Base-by-base conservation (phyloP, 2,888 invertebrate genomes). In the Villa cingulata region DNA sequence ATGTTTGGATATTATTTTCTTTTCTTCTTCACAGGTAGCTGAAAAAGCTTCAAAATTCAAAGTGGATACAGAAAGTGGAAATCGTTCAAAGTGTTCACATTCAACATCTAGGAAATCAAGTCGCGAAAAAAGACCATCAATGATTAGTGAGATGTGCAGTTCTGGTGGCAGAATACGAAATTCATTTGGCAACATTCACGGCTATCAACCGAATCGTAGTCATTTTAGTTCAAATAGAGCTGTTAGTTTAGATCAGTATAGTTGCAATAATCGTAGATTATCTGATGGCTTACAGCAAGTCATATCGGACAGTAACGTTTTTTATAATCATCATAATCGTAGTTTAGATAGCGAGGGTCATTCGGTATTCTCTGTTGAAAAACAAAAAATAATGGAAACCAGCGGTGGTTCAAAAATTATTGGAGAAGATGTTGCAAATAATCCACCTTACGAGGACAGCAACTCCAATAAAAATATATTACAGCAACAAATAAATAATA, bases 11-110 rank as follows among this genome's bases (percentile, higher is more conserved):
- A n/a, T n/a, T n/a, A 27, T 9, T 32, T 32, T 12, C 12, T 32
- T 32, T 32, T 38, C 37, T 52, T 41, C 23, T 44, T 15, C 12
- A n/a, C 50, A 74, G 59, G 73, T 75, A 29, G 74, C 82, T 51
- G 84, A 84, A 62, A 81, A 81, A 61, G 76, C 83, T 2, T 73
- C 83, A 37, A 83, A 83, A 61, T 83, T 83, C 62, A 83, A 83
- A 63, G 83, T 83, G 54, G 81, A 82, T 34, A 83, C 83, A 1
- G 83, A 83, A 60, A 72, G 71, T 53, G 65, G 72, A 55, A 66
- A 69, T 19, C 66, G 80, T 4, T 78, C 76, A 57, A 80, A 80
- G 59, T 78, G 64, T n/a, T 64, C 65, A 29, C 67, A 79, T 61
- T 80, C 80, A 0, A 77, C 77, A n/a, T 80, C 80, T 19, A 66